Evolutionary conservation across 2,797 vertebrate species (phyloP).

Genomic region (Clamator glandarius): DNA sequence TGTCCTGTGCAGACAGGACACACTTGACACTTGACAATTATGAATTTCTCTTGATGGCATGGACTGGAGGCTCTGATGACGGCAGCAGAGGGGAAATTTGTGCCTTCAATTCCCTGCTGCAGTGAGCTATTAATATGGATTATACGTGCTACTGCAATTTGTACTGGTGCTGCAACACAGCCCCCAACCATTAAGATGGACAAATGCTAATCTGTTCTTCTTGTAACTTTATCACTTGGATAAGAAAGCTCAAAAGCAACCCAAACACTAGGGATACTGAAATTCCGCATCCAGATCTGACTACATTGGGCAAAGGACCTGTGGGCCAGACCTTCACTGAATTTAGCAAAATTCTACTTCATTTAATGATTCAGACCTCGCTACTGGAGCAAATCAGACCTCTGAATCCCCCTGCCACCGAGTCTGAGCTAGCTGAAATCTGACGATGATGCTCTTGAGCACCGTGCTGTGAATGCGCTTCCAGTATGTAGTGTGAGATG

Average conservation of each 20-base stretch:
- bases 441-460: background rate
- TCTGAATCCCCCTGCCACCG: background rate
- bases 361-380: background rate
- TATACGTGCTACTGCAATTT: background rate
- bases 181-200: background rate
- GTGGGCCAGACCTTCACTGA: background rate
- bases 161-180: background rate
- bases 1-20: background rate
- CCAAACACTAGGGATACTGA: constrained; percentile 12
- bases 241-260: constrained; percentile 35
- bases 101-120: constrained; percentile 9
- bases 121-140: background rate
- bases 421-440: background rate
- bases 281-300: background rate
- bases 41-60: background rate
- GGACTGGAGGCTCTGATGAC: constrained; percentile 13
- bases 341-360: background rate
- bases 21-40: constrained; percentile 17
- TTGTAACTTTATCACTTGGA: constrained; percentile 18
- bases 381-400: background rate
- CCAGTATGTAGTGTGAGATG: background rate
- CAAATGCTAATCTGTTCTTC: background rate
- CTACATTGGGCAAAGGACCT: constrained; percentile 21
- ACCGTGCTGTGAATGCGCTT: fast-evolving
- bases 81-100: constrained; percentile 1